Evolutionary conservation across 2,797 vertebrate species (phyloP), one percentile per base, ranked within the genome.

Genomic region (Enteromius argenteus): DNA sequence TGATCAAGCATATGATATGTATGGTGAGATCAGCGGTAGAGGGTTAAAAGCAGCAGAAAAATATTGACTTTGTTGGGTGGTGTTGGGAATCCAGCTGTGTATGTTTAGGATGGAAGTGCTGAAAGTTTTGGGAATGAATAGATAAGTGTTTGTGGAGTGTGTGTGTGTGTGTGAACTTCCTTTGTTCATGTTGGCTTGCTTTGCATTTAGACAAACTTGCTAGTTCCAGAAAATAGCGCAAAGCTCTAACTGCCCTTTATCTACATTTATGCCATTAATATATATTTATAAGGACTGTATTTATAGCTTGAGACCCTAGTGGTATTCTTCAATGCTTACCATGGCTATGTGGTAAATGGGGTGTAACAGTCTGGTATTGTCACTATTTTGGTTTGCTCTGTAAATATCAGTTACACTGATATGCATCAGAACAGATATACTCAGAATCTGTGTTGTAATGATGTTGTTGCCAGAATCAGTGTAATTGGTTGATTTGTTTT

Each of bases 31-130:
- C 64, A 58, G 83, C 76, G 83, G 83, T 84, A 84, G 83, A 84
- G 83, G 83, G 83, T 79, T 84, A 84, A 84, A 84, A 84, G 53
- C 76, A 79, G 83, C 83, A 84, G 67, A 53, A 68, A 32, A 69
- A 77, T 58, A 73, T 69, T 71, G 53, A 60, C 66, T 62, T 62
- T 84, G 27, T 49, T 60, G 66, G 83, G 74, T 62, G 66, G 39
- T 71, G 51, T 72, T 79, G 53, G 51, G 56, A 49, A 62, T 44
- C 39, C 67, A 35, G 83, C 42, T 11, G 51, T 74, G 81, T 79
- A 74, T 79, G 56, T 83, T 71, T 72, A 27, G 83, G 23, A 58
- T 78, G 49, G 62, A 69, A 58, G 35, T n/a, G 46, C 44, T 66
- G 44, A 66, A 51, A 44, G 27, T 51, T 68, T 66, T 56, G 49